Conservation (phyloP, 2,797 vertebrate species). For the Rachycentron canadum region DNA sequence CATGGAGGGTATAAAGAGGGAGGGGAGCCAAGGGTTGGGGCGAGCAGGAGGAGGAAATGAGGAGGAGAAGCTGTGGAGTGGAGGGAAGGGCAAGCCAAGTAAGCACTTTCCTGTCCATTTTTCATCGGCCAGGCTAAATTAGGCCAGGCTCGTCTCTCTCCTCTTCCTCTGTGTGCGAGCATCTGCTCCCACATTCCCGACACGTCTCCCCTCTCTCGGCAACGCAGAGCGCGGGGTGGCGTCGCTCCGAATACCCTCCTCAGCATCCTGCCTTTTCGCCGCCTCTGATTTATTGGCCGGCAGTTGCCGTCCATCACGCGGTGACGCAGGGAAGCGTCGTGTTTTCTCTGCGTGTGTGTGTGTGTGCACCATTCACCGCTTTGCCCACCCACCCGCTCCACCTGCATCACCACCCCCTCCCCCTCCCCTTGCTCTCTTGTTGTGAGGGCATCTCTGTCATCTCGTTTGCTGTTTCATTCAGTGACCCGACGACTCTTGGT, state of each 20-base stretch:
- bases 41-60: slow-evolving; percentile 47
- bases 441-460: slow-evolving; percentile 64
- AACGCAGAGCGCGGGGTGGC: slow-evolving; percentile 52
- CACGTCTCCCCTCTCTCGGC: slow-evolving; percentile 66
- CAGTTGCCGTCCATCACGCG: slow-evolving; percentile 74
- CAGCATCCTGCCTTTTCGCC: slow-evolving; percentile 76
- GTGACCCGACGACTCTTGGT: slow-evolving; percentile 58
- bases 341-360: slow-evolving; percentile 67
- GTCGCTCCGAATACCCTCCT: slow-evolving; percentile 72
- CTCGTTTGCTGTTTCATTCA: slow-evolving; percentile 61
- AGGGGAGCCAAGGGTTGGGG: slow-evolving; percentile 31
- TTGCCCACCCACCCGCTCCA: neutral
- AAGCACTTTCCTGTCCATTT: slow-evolving; percentile 85
- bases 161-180: slow-evolving; percentile 47
- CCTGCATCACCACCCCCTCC: neutral
- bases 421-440: slow-evolving; percentile 42
- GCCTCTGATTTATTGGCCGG: slow-evolving; percentile 79
- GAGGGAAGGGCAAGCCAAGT: slow-evolving; percentile 76
- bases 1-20: slow-evolving; percentile 23
- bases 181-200: slow-evolving; percentile 75
- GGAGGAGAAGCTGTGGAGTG: slow-evolving; percentile 46
- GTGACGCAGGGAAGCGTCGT: slow-evolving; percentile 62
- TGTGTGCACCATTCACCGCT: slow-evolving; percentile 42
- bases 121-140: slow-evolving; percentile 81
- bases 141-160: slow-evolving; percentile 66